These are phyloP conservation scores for Stylophora pistillata DNA, from an alignment of 64 coral and sea anemone genomes.

Conservation along the genomic window DNA sequence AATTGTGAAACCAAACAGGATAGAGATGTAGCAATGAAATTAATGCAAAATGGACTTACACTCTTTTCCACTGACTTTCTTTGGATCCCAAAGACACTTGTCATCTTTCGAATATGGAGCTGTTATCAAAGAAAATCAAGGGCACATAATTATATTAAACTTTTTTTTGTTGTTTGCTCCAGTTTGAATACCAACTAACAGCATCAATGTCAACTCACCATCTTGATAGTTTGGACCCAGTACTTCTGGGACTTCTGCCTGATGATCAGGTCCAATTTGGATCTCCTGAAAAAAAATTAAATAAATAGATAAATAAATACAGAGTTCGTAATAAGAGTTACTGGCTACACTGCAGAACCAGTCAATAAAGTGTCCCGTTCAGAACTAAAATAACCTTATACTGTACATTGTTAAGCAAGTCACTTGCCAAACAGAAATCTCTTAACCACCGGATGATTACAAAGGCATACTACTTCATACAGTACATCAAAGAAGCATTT, in stretches of 20 bases:
- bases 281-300: conserved; percentile 68
- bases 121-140: background rate
- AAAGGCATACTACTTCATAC: too few species aligned
- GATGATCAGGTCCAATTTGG: conserved; percentile 93
- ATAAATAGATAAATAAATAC: background rate
- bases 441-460: too few species aligned
- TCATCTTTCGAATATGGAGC: conserved; percentile 63
- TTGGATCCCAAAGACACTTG: conserved; percentile 97
- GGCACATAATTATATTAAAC: background rate
- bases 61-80: conserved; percentile 79
- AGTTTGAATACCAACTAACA: background rate
- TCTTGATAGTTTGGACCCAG: conserved; percentile 69
- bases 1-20: too few species aligned
- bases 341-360: too few species aligned
- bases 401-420: too few species aligned
- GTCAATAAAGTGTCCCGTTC: too few species aligned
- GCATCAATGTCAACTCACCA: conserved; percentile 3
- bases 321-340: too few species aligned
- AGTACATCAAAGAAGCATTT: background rate
- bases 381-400: too few species aligned
- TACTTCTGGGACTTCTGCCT: conserved; percentile 85
- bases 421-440: too few species aligned
- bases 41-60: conserved; percentile 59
- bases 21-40: too few species aligned
- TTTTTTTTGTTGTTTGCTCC: too few species aligned